Evolutionary conservation across 2,888 invertebrate genomes (phyloP), one percentile per base, ranked within the genome.

Genomic region (Andrena marginata): DNA sequence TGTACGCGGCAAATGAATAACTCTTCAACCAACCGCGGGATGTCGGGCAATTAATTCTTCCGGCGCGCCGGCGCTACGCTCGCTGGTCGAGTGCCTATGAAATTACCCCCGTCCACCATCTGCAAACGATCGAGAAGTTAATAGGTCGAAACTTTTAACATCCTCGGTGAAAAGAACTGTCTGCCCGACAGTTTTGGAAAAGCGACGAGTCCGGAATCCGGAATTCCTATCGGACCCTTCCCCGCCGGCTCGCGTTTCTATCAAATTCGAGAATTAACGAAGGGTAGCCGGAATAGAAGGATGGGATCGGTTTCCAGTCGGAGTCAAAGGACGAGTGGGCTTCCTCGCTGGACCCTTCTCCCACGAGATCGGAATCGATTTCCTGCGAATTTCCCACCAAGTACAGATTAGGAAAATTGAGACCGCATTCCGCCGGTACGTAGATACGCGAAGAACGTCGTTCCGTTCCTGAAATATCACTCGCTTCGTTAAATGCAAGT

Each of bases 401-500:
- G 42, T 63, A 48, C 56, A 35, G 63, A 67, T 82, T 59, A 73
- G 51, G 82, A 77, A 80, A 75, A 76, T 79, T 42, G 83, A 82
- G 67, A 82, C 64, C 51, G 48, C 51, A 33, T 31, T 20, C 49
- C 59, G 29, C 3, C 8, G 29, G 1, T 16, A 23, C 20, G 78
- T 13, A 48, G 77, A 48, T 49, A 51, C 13, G 51, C 35, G 20
- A 26, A 26, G 60, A 62, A 49, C 77, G n/a, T 20, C 72, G 75
- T 75, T 70, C 23, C 69, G 31, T 74, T 77, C 56, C 80, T 85
- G 85, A 84, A 85, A 85, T 84, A 84, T 75, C 80, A 78, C 63
- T 54, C 72, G 51, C 80, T 77, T 81, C 81, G 77, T 81, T 84
- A 81, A 77, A 59, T 8, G 54, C 20, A 63, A 73, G 49, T 56